phyloP scores from a whole-genome alignment of 2,888 invertebrate species.

The Agriopis marginaria region DNA sequence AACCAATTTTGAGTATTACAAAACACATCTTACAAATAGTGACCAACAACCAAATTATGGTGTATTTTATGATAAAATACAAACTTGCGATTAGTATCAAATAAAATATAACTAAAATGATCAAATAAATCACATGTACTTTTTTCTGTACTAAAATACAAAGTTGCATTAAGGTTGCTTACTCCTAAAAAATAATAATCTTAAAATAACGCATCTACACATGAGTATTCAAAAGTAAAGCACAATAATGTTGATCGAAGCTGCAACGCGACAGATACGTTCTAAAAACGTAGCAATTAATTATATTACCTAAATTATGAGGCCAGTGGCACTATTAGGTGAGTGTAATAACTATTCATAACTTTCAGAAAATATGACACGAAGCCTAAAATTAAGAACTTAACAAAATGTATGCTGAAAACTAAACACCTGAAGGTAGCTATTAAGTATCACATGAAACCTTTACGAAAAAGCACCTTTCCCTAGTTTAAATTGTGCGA shows the following conservation, averaged over 20 bases:
- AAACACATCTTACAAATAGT: conserved; percentile 60
- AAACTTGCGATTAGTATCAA: conserved; percentile 59
- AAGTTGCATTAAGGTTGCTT: conserved; percentile 68
- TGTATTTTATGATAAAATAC: conserved; percentile 43
- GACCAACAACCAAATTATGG: conserved; percentile 30
- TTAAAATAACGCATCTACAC: conserved; percentile 81
- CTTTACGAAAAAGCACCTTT: conserved; percentile 80
- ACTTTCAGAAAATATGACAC: conserved; percentile 80
- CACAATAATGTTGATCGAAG: conserved; percentile 82
- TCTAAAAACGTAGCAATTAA: conserved; percentile 55
- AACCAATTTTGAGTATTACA: conserved; percentile 29
- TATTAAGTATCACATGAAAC: conserved; percentile 73
- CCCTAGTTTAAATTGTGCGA: conserved; percentile 78
- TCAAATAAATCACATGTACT: conserved; percentile 84
- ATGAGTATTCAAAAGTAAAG: conserved; percentile 86
- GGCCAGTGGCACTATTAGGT: conserved; percentile 82
- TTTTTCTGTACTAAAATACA: conserved; percentile 81
- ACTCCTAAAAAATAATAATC: conserved; percentile 43
- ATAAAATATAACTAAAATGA: conserved; percentile 67
- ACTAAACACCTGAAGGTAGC: conserved; percentile 59
- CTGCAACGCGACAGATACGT: conserved; percentile 80
- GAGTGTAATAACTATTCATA: conserved; percentile 66
- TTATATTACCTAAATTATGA: conserved; percentile 68
- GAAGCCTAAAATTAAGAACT: conserved; percentile 71
- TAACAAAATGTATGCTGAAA: conserved; percentile 60